Evolutionary conservation across 1,140 invertebrate species (phyloP).

Genomic region (Musca domestica): DNA sequence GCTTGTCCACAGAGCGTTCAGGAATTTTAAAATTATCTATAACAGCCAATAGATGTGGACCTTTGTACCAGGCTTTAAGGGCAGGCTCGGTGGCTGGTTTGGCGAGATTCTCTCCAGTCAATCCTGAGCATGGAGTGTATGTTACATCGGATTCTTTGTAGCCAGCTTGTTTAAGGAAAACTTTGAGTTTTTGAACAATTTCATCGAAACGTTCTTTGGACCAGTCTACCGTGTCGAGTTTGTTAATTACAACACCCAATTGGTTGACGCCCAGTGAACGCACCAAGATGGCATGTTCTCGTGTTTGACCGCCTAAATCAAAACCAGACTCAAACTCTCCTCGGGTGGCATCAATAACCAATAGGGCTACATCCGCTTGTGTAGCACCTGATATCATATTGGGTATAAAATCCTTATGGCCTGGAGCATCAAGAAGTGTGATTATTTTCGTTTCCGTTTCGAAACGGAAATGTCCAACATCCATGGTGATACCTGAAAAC

Average conservation of each 20-base stretch:
- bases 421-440: constrained; percentile 92
- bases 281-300: constrained; percentile 93
- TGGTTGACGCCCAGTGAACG: constrained; percentile 88
- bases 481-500: constrained; percentile 83
- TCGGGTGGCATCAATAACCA: constrained; percentile 92
- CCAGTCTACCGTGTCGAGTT: constrained; percentile 81
- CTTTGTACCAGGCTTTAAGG: constrained; percentile 81
- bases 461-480: constrained; percentile 91
- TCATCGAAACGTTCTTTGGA: constrained; percentile 80
- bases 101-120: constrained; percentile 90
- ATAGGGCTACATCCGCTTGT: constrained; percentile 93
- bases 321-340: constrained; percentile 99
- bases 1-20: constrained; percentile 80
- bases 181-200: constrained; percentile 78
- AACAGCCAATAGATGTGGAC: constrained; percentile 76
- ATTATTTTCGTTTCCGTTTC: constrained; percentile 81
- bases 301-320: constrained; percentile 94
- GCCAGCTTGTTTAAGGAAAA: constrained; percentile 94
- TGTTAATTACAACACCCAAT: constrained; percentile 81
- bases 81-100: constrained; percentile 65
- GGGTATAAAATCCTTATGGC: constrained; percentile 98
- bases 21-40: constrained; percentile 85
- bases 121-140: constrained; percentile 93
- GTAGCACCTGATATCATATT: constrained; percentile 98
- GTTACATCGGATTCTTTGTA: constrained; percentile 85